These are phyloP conservation scores for Pristionchus mayeri DNA, from an alignment of 2,888 invertebrate genomes.

Conservation along the genomic window DNA sequence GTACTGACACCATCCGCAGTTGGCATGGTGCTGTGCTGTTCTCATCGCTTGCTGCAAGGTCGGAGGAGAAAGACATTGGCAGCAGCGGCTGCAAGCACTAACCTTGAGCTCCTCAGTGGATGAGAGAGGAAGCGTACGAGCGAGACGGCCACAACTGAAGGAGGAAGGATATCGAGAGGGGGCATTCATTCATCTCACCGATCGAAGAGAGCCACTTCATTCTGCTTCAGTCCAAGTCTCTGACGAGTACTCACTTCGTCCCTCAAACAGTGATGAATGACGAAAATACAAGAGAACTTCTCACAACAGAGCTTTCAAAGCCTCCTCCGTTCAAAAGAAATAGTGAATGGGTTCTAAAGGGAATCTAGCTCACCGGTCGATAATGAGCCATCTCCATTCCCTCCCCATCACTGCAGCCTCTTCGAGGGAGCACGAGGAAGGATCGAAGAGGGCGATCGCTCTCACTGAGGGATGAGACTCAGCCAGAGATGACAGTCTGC, in stretches of 20 bases:
- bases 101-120: not conserved
- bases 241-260: not conserved
- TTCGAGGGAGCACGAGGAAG: not conserved
- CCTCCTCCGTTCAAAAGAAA: too few species aligned
- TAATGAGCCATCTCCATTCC: constrained; percentile 12
- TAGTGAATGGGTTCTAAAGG: too few species aligned
- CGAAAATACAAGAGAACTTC: not conserved
- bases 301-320: too few species aligned
- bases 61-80: not conserved
- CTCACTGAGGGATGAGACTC: not conserved
- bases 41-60: constrained; percentile 23
- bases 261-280: not conserved
- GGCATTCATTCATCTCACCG: not conserved
- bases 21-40: constrained; percentile 51
- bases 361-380: constrained; percentile 20
- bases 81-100: not conserved
- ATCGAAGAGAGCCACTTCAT: constrained; percentile 31
- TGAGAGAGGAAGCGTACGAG: constrained; percentile 33
- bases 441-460: constrained; percentile 26
- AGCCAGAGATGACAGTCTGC: constrained; percentile 1
- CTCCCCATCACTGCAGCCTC: not conserved
- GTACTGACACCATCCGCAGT: constrained; percentile 60
- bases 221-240: not conserved
- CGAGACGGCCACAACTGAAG: constrained; percentile 57
- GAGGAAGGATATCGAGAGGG: not conserved